Evolutionary conservation across 2,797 vertebrate species (phyloP), one percentile per base, ranked within the genome.

Genomic region (Enteromius treurensis): DNA sequence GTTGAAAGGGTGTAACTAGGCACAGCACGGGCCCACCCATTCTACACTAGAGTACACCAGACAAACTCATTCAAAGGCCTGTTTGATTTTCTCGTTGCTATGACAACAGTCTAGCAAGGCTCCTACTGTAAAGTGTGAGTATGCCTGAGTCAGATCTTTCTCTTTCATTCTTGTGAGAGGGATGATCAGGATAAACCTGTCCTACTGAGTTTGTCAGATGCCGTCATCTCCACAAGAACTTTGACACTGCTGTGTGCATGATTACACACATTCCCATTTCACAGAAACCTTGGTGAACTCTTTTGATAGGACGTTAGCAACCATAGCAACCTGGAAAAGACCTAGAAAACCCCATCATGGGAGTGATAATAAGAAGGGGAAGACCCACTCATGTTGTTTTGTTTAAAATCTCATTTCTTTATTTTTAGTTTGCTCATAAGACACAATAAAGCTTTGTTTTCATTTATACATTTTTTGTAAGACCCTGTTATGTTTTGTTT

Each of bases 21-120:
- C 65, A 62, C 68, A 80, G 77, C 11, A 45, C 67, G 26, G 82
- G 69, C 55, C 87, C 89, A 88, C 83, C 47, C 67, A 84, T 84
- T 85, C 58, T 69, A 80, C 80, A 62, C 67, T 77, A 81, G 58
- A 88, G 81, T 85, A 70, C 73, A 53, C 83, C 53, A 88, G 83
- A 88, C 85, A 81, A 73, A 89, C 87, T 91, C 84, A 73, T 85
- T 88, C 70, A 85, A 64, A 10, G 75, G 21, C 49, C 23, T 93
- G 87, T 92, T 93, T 94, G 90, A 91, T 91, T 86, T 79, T 80
- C 79, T 53, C 5, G 89, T 92, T 92, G 19, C 91, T 80, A 84
- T 90, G 88, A 86, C 86, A 45, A 91, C 88, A 0, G 45, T 77
- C 82, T 89, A 87, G 87, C 83, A 77, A 86, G 83, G 88, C 68